Evolutionary conservation across 2,113 vertebrate species (phyloP).

Genomic region (Excalfactoria chinensis): DNA sequence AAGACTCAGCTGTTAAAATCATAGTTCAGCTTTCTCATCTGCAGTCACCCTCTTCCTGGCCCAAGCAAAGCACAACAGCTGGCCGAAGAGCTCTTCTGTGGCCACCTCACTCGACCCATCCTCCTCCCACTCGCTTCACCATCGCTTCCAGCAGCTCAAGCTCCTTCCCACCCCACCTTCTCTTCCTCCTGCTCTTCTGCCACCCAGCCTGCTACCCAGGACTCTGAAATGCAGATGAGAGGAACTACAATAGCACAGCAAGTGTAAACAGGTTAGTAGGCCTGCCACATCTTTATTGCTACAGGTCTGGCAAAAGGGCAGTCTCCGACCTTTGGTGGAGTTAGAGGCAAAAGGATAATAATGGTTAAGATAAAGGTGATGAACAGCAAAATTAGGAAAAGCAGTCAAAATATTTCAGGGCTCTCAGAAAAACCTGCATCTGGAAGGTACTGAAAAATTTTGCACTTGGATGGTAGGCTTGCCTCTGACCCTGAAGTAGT

Average conservation of each 20-base stretch:
- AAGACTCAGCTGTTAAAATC: neutral
- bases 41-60: constrained; percentile 5
- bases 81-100: neutral
- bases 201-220: neutral
- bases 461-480: neutral
- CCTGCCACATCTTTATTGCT: constrained; percentile 77
- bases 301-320: constrained; percentile 46
- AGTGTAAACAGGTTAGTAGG: constrained; percentile 46
- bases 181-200: neutral
- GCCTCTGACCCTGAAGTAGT: constrained; percentile 34
- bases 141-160: neutral
- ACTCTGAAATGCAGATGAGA: constrained; percentile 25
- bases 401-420: constrained; percentile 58
- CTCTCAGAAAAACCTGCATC: constrained; percentile 63
- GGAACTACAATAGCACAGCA: constrained; percentile 27
- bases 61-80: neutral
- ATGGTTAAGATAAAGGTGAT: neutral
- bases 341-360: constrained; percentile 20
- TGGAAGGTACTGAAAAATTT: constrained; percentile 45
- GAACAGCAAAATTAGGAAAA: constrained; percentile 61
- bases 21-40: constrained; percentile 34
- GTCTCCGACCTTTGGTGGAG: neutral
- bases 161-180: neutral
- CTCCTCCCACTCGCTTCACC: neutral
- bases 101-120: neutral